A percentile compares a stretch with the other conserved stretches of the same genome.
Conservation (phyloP, 2,113 vertebrate species). For the Corythaixoides concolor region DNA sequence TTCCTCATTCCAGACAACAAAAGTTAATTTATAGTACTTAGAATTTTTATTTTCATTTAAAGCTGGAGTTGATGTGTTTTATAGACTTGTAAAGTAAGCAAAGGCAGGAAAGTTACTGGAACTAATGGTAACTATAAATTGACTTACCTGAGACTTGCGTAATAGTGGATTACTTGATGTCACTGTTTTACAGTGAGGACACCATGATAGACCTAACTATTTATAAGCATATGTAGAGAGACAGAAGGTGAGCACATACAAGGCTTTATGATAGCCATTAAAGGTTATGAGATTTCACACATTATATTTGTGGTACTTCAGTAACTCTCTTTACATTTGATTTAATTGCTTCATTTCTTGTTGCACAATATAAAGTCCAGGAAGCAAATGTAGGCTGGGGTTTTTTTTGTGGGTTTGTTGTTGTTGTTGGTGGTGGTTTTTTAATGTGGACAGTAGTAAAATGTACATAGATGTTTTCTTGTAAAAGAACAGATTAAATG, state of each 20-base stretch:
- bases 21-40: not conserved
- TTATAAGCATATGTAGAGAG: not conserved
- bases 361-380: not conserved
- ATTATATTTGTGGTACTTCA: not conserved
- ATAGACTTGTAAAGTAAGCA: not conserved
- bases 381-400: not conserved
- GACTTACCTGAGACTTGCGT: not conserved
- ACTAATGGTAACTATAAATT: not conserved
- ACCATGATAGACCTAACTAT: not conserved
- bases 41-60: not conserved
- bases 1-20: not conserved
- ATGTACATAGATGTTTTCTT: not conserved
- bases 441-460: not conserved
- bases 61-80: not conserved
- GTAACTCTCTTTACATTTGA: not conserved
- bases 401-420: too few species aligned
- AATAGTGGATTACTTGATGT: conserved; percentile 5
- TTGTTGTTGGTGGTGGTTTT: not conserved
- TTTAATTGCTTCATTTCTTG: not conserved
- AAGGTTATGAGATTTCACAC: not conserved
- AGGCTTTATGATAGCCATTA: not conserved
- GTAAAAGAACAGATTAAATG: not conserved
- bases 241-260: not conserved
- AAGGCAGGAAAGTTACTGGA: not conserved
- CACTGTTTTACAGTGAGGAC: not conserved